Percentiles rank a stretch among this genome's conserved stretches.
These are phyloP conservation scores for Zelleria hepariella DNA, from an alignment of 2,888 invertebrate genomes.

Conservation along the genomic window DNA sequence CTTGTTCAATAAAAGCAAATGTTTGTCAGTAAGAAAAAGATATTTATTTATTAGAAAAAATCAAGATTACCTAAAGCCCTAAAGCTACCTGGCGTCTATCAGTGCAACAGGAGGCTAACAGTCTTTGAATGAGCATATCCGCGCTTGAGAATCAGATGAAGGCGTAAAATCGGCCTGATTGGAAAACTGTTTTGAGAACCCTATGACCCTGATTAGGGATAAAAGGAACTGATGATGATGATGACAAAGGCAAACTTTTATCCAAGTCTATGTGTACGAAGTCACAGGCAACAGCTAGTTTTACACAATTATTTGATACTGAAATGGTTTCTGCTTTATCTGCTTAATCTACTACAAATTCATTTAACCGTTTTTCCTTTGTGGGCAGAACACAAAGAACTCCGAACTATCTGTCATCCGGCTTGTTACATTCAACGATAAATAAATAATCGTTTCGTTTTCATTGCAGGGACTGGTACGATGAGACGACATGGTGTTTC, in stretches of 20 bases:
- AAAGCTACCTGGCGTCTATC: background rate
- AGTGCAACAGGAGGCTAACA: no score
- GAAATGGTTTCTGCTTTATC: background rate
- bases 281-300: no score
- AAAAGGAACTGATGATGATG: no score
- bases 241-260: background rate
- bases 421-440: no score
- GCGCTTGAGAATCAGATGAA: no score
- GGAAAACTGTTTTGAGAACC: no score
- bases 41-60: no score
- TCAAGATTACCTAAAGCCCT: background rate
- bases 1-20: background rate
- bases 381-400: background rate
- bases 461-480: slow-evolving; percentile 81
- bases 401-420: no score
- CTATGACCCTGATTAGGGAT: no score
- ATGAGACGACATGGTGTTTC: slow-evolving; percentile 88
- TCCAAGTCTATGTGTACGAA: background rate
- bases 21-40: background rate
- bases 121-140: no score
- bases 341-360: background rate
- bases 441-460: slow-evolving; percentile 7
- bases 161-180: no score
- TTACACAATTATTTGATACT: background rate
- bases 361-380: background rate